Base-by-base conservation (phyloP, 2,888 invertebrate species). In the Euzophera pinguis region DNA sequence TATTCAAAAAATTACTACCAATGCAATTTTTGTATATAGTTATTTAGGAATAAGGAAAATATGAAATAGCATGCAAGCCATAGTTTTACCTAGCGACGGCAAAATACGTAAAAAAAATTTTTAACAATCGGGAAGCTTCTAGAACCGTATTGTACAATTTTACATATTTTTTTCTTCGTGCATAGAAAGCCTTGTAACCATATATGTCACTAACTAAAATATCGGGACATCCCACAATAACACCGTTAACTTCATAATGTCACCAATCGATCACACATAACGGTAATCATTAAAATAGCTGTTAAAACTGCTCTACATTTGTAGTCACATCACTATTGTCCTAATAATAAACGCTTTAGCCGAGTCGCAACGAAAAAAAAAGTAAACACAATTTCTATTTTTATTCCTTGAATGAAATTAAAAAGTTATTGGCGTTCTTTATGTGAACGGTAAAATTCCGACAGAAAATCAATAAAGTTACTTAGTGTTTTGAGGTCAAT, bases 401-500 rank as follows among this genome's bases (percentile, higher is more conserved):
- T 14, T 16, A 9, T 39, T n/a, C 16, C 16, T 39, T 32, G 3
- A 32, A 32, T 32, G 10, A 7, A 32, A 9, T 32, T 9, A 32
- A 32, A 9, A 32, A 32, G 32, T 32, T 32, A 32, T 22, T 22
- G 22, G 22, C 5, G 22, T 22, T 22, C 5, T 32, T 32, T 9
- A 38, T 12, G 4, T 16, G 16, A 47, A 47, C 35, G 47, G 22
- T 48, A 17, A 50, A 50, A 32, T 38, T 32, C 8, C 17, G 35
- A 16, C 41, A 32, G 1, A 14, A 29, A 37, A 49, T 50, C 10
- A 50, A 39, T 50, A 41, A 50, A 29, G 16, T 12, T 41, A 52
- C 43, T 48, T 58, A 60, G 55, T 56, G 49, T 49, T 58, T 57
- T 61, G 57, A 54, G 63, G 63, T 62, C 67, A 62, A 55, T 56